Percentiles rank a stretch among this genome's conserved stretches.
Conservation (phyloP, 2,888 invertebrate species). For the Lasioglossum morio region DNA sequence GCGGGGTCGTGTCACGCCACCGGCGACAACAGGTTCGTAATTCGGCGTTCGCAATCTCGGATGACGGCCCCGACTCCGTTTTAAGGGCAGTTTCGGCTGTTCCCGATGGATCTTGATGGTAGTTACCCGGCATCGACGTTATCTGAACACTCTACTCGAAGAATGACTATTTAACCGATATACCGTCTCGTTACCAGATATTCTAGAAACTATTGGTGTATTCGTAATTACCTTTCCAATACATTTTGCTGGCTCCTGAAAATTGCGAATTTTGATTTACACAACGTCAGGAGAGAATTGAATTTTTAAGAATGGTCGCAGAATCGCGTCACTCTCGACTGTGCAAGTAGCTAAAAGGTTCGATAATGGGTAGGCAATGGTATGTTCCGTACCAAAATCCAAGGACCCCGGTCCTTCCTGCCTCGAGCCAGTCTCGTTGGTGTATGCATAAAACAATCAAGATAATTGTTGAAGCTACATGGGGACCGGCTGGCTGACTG, state of each 20-base stretch:
- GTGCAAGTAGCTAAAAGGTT: neutral
- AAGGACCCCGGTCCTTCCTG: slow-evolving; percentile 14
- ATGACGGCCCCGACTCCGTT: neutral
- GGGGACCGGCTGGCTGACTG: slow-evolving; percentile 71
- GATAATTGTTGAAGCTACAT: slow-evolving; percentile 84
- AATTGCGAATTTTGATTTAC: neutral
- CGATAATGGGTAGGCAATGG: neutral
- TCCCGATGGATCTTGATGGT: slow-evolving; percentile 2
- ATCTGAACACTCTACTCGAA: neutral
- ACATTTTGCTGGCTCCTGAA: neutral
- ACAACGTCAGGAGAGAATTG: neutral
- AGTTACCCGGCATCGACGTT: neutral
- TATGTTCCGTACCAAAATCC: slow-evolving; percentile 32
- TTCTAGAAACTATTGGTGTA: neutral
- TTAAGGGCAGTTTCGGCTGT: neutral
- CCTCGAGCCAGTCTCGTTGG: slow-evolving; percentile 62
- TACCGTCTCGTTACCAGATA: neutral
- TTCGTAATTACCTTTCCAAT: neutral
- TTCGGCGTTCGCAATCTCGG: neutral
- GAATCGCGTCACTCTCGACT: neutral
- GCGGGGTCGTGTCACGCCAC: neutral
- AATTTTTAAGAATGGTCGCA: neutral
- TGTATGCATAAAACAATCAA: slow-evolving; percentile 85
- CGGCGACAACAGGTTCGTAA: slow-evolving; percentile 24
- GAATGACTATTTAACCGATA: neutral